Base-by-base conservation (phyloP, 2,113 vertebrate genomes). In the Dryoscopus gambensis region DNA sequence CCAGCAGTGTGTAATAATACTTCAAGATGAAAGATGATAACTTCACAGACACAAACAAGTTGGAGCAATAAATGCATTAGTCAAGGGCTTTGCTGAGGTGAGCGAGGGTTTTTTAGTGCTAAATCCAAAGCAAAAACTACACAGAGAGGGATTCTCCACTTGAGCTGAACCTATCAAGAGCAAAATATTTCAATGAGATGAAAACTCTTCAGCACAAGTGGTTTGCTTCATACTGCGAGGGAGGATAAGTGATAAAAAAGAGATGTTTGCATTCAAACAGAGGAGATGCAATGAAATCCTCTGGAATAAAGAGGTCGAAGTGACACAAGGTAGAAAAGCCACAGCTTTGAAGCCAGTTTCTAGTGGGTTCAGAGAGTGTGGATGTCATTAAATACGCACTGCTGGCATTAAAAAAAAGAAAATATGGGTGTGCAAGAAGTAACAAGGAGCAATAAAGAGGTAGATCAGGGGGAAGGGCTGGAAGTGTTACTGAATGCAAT, bases 1-100 rank as follows among this genome's bases (percentile, higher is more conserved):
- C 89, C 85, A 93, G 39, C 42, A 70, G 57, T 23, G 75, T 87
- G 75, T 69, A 92, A 81, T 85, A 87, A 87, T 82, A 60, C 49
- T 89, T 92, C 83, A 79, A 67, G 79, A 91, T 74, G 83, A 90
- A 93, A 52, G 69, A 94, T 56, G 83, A 50, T 84, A 77, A 70
- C 84, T 81, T 87, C 46, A 63, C 78, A 33, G 52, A 77, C 82
- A 62, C 49, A 69, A 89, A 86, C 62, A 90, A 96, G 71, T 50
- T 46, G 80, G 52, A 92, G 84, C 80, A 82, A 81, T 67, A 80
- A 87, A 84, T 60, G 70, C 71, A 74, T 94, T 92, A 87, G 77
- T 90, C 68, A 71, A 49, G 50, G 50, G 18, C 56, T 71, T 83
- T 80, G 80, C 73, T 57, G 57, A 76, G 79, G 62, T 71, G 65